Base-by-base conservation (phyloP, 2,888 invertebrate genomes). In the Schizotus pectinicornis region DNA sequence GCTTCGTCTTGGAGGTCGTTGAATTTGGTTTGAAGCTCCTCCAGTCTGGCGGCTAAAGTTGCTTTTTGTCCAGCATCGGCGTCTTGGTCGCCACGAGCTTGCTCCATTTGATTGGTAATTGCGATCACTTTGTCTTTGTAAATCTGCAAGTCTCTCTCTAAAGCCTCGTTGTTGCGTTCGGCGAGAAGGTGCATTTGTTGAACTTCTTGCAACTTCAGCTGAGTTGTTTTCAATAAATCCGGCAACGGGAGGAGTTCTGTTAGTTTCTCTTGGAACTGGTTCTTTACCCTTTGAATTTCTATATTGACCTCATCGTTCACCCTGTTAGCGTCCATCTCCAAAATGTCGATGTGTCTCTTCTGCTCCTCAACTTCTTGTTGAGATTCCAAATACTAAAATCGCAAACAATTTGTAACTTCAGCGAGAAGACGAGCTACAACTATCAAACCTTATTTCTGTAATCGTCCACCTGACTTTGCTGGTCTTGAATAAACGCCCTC, bases 301-400 rank as follows among this genome's bases (percentile, higher is more conserved):
- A 87, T 76, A 65, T 86, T 87, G 37, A 89, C 87, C 73, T 89
- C 88, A 68, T 89, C 89, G 64, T 86, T 86, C 70, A 89, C 86
- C 43, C 88, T 80, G 12, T 84, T 85, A 68, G 88, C 88, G 67
- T 89, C 89, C 83, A 88, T 84, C 68, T 89, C 88, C 86, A 89
- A 86, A 72, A 87, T 79, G 61, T 88, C 88, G 70, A 89, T 83
- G 69, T 88, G 88, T 1, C 88, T 81, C 0, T 84, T 81, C 72
- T 89, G 88, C 72, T 89, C 89, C 73, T 90, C 89, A 0, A 88
- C 88, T 45, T 84, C 76, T 74, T 89, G 88, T 68, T 88, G 88
- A 0, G 89, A 87, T 82, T 86, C 83, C 13, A 87, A 72, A 68
- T 86, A 88, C 79, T 81, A 56, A 12, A 68, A 65, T 41, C n/a